Base-by-base conservation (phyloP, 1,140 invertebrate species). In the Ceratosolen fusciceps region DNA sequence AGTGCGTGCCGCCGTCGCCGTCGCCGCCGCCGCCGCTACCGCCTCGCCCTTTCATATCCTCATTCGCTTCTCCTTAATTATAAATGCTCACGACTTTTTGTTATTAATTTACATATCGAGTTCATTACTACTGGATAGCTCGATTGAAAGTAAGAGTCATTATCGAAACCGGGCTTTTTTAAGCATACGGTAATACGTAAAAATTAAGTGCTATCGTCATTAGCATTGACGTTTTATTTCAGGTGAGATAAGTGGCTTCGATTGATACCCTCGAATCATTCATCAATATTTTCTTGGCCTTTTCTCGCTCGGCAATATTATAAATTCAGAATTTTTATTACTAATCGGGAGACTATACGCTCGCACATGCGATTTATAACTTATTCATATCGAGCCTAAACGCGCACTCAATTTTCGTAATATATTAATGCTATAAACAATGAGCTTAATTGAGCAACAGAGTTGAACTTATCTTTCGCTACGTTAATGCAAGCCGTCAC, bases 11-110 rank as follows among this genome's bases (percentile, higher is more conserved):
- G 10, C 31, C 37, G 24, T 29, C 12, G 21, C 3, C 16, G 1
- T 60, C 8, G 58, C 21, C 19, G 31, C 31, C 2, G 10, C 31
- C 37, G 24, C 49, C 12, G 21, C 3, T 9, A 1, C 43, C 8
- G 58, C 21, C 19, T n/a, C n/a, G n/a, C n/a, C n/a, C n/a, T n/a
- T n/a, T n/a, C n/a, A n/a, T n/a, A n/a, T n/a, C n/a, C n/a, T n/a
- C n/a, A n/a, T n/a, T n/a, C n/a, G n/a, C n/a, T 60, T 8, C 58
- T 62, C 14, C 29, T 43, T 74, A 43, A 74, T 74, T 74, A 74
- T 60, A 56, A 31, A 56, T 72, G 16, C 26, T 52, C 37, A 58
- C 24, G 4, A 58, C 24, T 72, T 34, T 39, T 43, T 60, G 49
- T 43, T 43, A 24, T 37, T 10, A 26, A 67, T 76, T 76, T 67